These are phyloP conservation scores for Mustela nigripes DNA, from an alignment of 2,113 vertebrate genomes.

Conservation along the genomic window DNA sequence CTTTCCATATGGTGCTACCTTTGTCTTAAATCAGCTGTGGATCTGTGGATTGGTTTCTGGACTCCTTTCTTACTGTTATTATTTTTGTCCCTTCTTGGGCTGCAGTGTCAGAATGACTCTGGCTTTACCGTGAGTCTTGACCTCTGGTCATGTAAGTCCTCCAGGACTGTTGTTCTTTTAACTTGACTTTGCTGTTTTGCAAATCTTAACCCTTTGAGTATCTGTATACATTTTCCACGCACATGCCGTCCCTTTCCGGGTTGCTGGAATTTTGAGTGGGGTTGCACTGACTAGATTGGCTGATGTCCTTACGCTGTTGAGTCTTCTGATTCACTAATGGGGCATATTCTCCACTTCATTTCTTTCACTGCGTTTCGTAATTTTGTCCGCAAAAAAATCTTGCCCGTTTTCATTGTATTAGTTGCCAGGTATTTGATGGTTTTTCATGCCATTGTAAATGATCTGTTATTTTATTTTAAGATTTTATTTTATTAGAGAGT, in stretches of 20 bases:
- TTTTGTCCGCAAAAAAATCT: background rate
- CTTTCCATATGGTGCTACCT: background rate
- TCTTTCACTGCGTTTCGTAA: background rate
- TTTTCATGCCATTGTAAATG: conserved; percentile 6
- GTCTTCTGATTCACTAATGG: background rate
- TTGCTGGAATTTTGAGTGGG: background rate
- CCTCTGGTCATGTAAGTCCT: background rate
- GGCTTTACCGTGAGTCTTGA: background rate
- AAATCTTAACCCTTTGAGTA: background rate
- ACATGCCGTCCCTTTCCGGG: rapidly evolving
- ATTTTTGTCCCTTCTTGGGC: background rate
- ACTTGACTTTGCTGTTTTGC: background rate
- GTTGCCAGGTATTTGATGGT: background rate
- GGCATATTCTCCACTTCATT: background rate
- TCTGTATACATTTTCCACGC: background rate
- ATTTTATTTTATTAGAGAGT: background rate
- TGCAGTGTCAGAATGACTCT: background rate
- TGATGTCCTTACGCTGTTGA: background rate
- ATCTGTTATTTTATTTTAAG: background rate
- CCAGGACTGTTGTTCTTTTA: background rate
- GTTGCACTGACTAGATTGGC: background rate
- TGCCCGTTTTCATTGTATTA: background rate
- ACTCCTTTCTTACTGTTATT: background rate
- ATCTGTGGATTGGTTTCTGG: background rate
- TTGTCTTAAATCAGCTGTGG: background rate